phyloP scores from a whole-genome alignment of 2,113 vertebrate genomes.

The Erythrocercus mccallii region DNA sequence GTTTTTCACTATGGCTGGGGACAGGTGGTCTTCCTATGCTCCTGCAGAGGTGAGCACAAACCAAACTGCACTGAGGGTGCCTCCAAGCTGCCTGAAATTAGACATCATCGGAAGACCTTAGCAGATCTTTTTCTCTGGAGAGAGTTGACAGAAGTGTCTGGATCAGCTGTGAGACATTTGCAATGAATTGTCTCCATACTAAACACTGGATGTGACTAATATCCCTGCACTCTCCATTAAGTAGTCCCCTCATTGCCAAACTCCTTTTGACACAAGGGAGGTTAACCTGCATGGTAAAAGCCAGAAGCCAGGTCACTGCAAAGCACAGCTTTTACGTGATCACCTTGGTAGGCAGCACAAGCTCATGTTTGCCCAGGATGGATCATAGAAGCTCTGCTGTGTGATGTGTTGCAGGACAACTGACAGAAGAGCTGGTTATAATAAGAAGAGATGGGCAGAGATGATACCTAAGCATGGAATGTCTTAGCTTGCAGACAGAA shows the following conservation, averaged over 20 bases:
- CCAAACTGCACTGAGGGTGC: not conserved
- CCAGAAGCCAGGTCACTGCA: not conserved
- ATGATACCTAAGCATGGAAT: not conserved
- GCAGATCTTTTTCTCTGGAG: not conserved
- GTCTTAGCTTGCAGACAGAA: not conserved
- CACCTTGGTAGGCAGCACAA: not conserved
- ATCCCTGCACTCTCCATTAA: not conserved
- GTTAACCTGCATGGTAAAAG: not conserved
- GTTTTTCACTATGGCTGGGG: not conserved
- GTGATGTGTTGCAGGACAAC: not conserved
- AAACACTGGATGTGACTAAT: not conserved
- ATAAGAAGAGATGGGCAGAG: not conserved
- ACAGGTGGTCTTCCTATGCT: not conserved
- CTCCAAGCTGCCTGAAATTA: not conserved
- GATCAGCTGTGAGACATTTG: not conserved
- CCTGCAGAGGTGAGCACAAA: not conserved
- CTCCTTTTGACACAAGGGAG: not conserved
- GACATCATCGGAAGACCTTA: not conserved
- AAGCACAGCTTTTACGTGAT: not conserved
- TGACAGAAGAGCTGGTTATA: not conserved
- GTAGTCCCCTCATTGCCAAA: not conserved
- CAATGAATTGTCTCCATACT: not conserved
- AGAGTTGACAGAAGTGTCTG: not conserved
- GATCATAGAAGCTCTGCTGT: not conserved
- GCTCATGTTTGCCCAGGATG: rapidly evolving